phyloP scores from a whole-genome alignment of 2,888 invertebrate species.

The Smittia sp. region DNA sequence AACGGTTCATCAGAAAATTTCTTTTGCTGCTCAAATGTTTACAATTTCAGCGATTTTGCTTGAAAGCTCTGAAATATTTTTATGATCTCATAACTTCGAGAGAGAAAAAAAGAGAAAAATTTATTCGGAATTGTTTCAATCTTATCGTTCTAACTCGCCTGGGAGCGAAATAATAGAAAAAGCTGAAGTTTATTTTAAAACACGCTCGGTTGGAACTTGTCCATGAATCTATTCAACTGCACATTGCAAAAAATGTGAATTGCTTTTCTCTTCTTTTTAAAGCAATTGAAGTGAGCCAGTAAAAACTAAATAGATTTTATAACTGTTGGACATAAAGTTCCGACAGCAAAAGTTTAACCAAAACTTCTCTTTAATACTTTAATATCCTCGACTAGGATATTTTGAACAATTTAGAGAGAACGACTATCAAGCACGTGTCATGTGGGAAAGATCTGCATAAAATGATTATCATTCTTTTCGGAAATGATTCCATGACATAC shows the following conservation, averaged over 20 bases:
- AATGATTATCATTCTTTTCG: neutral
- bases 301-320: conserved; percentile 7
- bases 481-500: neutral
- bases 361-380: too few species aligned
- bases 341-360: too few species aligned
- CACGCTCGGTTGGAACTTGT: neutral
- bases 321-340: neutral
- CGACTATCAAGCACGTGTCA: neutral
- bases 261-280: neutral
- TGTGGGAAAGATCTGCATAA: neutral
- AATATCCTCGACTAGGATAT: conserved; percentile 6
- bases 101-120: neutral
- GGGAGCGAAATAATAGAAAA: neutral
- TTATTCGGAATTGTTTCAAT: conserved; percentile 9
- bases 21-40: neutral
- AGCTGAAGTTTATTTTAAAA: neutral
- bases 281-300: neutral
- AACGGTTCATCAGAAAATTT: too few species aligned
- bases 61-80: conserved; percentile 4
- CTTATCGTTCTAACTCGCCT: conserved; percentile 1
- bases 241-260: neutral
- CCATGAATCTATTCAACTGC: neutral
- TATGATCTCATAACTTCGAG: conserved; percentile 9
- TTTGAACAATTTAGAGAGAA: neutral
- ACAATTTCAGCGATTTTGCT: conserved; percentile 33